Conservation (phyloP, 2,797 vertebrate genomes). For the Schizothorax lantsangensis region DNA sequence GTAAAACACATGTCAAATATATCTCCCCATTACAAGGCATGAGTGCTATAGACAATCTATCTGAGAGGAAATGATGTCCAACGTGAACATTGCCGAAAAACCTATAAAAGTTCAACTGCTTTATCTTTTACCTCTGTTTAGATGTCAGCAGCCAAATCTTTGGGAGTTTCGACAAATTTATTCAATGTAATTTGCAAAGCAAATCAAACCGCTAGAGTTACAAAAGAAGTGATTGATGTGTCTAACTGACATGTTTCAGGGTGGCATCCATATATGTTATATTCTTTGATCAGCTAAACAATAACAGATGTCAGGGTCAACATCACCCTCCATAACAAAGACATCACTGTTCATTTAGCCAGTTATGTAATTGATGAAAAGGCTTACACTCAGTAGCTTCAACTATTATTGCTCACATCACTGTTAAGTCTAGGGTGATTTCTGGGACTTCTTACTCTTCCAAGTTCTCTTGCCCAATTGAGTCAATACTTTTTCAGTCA, state of each 20-base stretch:
- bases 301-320: background rate
- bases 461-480: background rate
- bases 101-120: background rate
- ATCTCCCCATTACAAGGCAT: conserved; percentile 8
- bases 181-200: conserved; percentile 10
- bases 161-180: background rate
- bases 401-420: background rate
- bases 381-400: background rate
- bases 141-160: background rate
- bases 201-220: background rate
- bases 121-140: conserved; percentile 9
- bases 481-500: background rate
- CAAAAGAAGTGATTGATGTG: background rate
- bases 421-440: background rate
- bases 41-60: conserved; percentile 18
- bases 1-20: conserved; percentile 17
- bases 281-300: background rate
- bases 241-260: background rate
- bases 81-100: background rate
- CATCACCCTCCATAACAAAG: background rate
- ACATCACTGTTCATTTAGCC: background rate
- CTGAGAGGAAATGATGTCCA: background rate
- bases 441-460: background rate
- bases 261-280: background rate
- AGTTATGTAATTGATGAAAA: conserved; percentile 1